These are phyloP conservation scores for Pelobates fuscus DNA, from an alignment of 2,113 vertebrate genomes.

Conservation along the genomic window DNA sequence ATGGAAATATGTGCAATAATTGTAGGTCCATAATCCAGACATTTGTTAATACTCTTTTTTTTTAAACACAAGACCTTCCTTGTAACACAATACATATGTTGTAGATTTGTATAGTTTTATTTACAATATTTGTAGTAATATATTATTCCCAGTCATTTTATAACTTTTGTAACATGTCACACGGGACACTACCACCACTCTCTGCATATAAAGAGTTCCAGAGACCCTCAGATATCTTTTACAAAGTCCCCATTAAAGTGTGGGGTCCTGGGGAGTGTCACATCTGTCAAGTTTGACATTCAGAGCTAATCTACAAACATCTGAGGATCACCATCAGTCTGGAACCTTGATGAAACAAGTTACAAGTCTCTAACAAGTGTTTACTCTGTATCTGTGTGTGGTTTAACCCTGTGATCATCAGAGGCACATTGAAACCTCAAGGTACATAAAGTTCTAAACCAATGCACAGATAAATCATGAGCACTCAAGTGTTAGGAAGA, in stretches of 20 bases:
- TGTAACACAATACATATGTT: neutral
- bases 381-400: neutral
- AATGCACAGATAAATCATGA: no score
- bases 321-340: slow-evolving; percentile 17
- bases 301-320: slow-evolving; percentile 13
- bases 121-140: slow-evolving; percentile 11
- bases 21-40: neutral
- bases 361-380: neutral
- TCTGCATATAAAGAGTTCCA: slow-evolving; percentile 7
- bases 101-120: slow-evolving; percentile 21
- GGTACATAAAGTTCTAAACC: no score
- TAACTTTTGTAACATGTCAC: slow-evolving; percentile 13
- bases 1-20: neutral
- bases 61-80: neutral
- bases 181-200: slow-evolving; percentile 7
- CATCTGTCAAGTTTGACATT: slow-evolving; percentile 20
- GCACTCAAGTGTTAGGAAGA: no score
- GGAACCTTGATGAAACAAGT: neutral
- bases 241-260: slow-evolving; percentile 37
- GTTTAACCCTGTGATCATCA: neutral
- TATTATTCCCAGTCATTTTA: neutral
- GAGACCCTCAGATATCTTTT: neutral
- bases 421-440: no score
- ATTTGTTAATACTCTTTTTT: neutral
- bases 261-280: slow-evolving; percentile 27